A percentile compares a stretch with the other conserved stretches of the same genome.
Conservation (phyloP, 2,888 invertebrate genomes). For the Poecilus cupreus region DNA sequence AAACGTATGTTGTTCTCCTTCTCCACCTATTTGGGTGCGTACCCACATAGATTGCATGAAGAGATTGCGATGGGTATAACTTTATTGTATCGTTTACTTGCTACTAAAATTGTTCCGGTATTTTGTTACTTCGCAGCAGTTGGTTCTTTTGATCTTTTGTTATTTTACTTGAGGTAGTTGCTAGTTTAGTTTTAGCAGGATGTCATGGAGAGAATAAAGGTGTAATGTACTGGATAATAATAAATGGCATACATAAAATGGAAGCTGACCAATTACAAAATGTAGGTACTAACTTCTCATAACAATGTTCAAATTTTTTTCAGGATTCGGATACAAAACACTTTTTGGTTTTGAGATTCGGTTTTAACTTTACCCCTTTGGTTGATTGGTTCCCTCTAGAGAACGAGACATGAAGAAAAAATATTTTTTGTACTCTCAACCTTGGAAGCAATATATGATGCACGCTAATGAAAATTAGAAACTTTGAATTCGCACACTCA, state of each 20-base stretch:
- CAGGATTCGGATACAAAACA: too few relatives aligned
- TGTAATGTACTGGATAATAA: slow-evolving; percentile 28
- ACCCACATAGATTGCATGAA: slow-evolving; percentile 13
- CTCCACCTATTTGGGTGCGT: slow-evolving; percentile 45
- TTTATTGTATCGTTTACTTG: slow-evolving; percentile 31
- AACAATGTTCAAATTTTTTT: too few relatives aligned
- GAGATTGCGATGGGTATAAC: not conserved
- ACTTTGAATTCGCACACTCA: too few relatives aligned
- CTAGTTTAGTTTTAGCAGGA: slow-evolving; percentile 32
- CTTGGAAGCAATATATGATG: too few relatives aligned
- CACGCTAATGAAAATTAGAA: too few relatives aligned
- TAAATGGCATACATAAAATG: not conserved
- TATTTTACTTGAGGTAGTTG: not conserved
- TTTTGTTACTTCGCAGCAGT: slow-evolving; percentile 8
- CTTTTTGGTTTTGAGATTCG: too few relatives aligned
- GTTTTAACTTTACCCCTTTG: too few relatives aligned
- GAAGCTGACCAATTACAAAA: too few relatives aligned
- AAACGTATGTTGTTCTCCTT: not conserved
- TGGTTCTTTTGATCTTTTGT: slow-evolving; percentile 11
- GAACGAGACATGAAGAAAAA: too few relatives aligned
- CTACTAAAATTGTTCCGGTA: slow-evolving; percentile 16
- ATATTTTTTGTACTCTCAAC: too few relatives aligned
- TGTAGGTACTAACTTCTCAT: too few relatives aligned
- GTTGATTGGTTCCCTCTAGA: too few relatives aligned
- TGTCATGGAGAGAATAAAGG: slow-evolving; percentile 6